phyloP scores from a whole-genome alignment of 2,888 invertebrate species.

The Tromatobia lineatoria region DNA sequence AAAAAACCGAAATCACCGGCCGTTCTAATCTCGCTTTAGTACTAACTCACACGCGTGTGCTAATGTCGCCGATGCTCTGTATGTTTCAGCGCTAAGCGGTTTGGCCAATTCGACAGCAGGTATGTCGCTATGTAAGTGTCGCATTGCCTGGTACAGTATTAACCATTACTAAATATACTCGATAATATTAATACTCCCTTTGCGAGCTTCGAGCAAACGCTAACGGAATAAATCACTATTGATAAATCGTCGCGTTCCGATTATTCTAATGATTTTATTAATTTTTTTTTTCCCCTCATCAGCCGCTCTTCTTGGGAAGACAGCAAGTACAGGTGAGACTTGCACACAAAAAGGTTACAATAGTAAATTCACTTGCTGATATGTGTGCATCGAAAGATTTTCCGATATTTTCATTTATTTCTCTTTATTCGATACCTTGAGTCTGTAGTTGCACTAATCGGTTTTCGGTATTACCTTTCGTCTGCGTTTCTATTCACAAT shows the following conservation, averaged over 20 bases:
- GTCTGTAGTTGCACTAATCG: slow-evolving; percentile 58
- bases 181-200: slow-evolving; percentile 66
- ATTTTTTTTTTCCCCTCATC: slow-evolving; percentile 69
- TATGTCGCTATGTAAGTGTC: slow-evolving; percentile 86
- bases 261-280: slow-evolving; percentile 59
- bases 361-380: slow-evolving; percentile 48
- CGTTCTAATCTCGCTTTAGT: slow-evolving; percentile 30
- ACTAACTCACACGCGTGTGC: slow-evolving; percentile 75
- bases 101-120: slow-evolving; percentile 86
- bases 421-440: slow-evolving; percentile 20
- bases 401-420: slow-evolving; percentile 35
- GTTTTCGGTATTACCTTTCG: slow-evolving; percentile 49
- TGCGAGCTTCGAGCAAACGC: background rate
- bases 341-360: slow-evolving; percentile 38
- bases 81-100: slow-evolving; percentile 86
- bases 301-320: slow-evolving; percentile 85
- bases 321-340: slow-evolving; percentile 85
- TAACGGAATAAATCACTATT: background rate
- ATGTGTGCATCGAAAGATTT: slow-evolving; percentile 47
- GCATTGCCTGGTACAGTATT: slow-evolving; percentile 85
- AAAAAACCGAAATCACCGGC: slow-evolving; percentile 9
- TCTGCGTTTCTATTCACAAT: slow-evolving; percentile 28
- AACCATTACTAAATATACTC: slow-evolving; percentile 84
- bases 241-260: slow-evolving; percentile 56
- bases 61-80: slow-evolving; percentile 78